Evolutionary conservation across 2,888 invertebrate species (phyloP), one percentile per base, ranked within the genome.

Genomic region (Dioctria linearis): DNA sequence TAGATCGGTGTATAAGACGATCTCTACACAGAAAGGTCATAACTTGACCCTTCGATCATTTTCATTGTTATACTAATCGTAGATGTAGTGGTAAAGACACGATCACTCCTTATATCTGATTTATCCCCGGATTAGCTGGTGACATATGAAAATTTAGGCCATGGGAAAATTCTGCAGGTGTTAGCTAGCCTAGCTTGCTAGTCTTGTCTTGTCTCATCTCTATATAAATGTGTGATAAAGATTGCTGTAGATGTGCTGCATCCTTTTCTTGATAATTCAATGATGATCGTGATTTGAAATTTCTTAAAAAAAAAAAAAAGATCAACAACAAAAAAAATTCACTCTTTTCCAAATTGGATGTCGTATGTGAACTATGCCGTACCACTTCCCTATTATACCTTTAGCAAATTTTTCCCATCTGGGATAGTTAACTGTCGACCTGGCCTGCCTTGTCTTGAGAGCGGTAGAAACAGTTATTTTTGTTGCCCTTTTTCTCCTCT

Each of bases 141-240:
- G 82, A 80, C 57, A 79, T 67, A 69, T 80, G 75, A 75, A 73
- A 78, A 81, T 76, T 65, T 78, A 37, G 81, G 54, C 66, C 80
- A 80, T 82, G 82, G 81, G 82, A 82, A 82, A 82, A 80, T 81
- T 42, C 54, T 69, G 81, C 81, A 81, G 81, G 81, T 81, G 81
- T 66, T 78, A 79, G 42, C 46, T n/a, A 3, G 11, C 49, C 25
- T 25, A 25, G 25, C 25, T 25, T 1, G 25, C 25, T 25, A 25
- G 25, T 25, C 25, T 25, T 25, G 25, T 25, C 25, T 25, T 25
- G 25, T 25, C 25, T 25, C 25, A 25, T 25, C 25, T 25, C 25
- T 25, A 25, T 25, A 54, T 25, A n/a, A 66, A 78, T 42, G 39
- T 5, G 54, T 42, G 73, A 39, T 73, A 40, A 42, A 73, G 42